Evolutionary conservation across 2,113 vertebrate species (phyloP), one percentile per base, ranked within the genome.

Genomic region (Terrapene triunguis): DNA sequence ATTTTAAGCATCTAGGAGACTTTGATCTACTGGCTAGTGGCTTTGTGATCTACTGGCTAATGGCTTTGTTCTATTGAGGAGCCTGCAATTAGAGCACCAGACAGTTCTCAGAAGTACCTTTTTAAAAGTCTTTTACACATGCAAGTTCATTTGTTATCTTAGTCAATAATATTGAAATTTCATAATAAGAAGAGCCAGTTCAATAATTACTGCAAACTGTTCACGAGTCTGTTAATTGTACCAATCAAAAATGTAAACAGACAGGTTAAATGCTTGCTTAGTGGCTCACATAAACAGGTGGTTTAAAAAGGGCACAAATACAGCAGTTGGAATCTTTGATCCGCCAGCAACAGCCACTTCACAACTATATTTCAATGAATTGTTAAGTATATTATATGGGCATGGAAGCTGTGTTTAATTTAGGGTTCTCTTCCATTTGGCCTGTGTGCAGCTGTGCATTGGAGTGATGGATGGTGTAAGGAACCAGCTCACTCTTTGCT

Each of bases 151-250:
- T 97, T 83, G 91, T 93, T 62, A 83, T 83, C 80, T 97, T 91
- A 95, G 94, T 93, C 85, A 96, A 95, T 96, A 84, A 54, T 95
- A 96, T 93, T 51, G 57, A 98, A 98, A 95, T 94, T 89, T 97
- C 62, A 91, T 91, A 89, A 59, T 88, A 79, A 88, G 78, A 97
- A 96, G 76, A 90, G 32, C 42, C 22, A 90, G 47, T 22, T 93
- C 80, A 89, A 78, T 94, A 97, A 95, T 92, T 92, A 87, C 55
- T 93, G 22, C 1, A 4, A 32, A 95, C 54, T 85, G 38, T 96
- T 85, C 94, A 74, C 95, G 88, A 79, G 59, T 96, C 62, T 97
- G 80, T 82, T 97, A 97, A 95, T 92, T 96, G 78, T 96, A 32
- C 81, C 42, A 85, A 19, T 96, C 35, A 87, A 96, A 97, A 16